A percentile compares a stretch with the other conserved stretches of the same genome.
Conservation (phyloP, 2,797 vertebrate species). For the Urocyon cinereoargenteus region DNA sequence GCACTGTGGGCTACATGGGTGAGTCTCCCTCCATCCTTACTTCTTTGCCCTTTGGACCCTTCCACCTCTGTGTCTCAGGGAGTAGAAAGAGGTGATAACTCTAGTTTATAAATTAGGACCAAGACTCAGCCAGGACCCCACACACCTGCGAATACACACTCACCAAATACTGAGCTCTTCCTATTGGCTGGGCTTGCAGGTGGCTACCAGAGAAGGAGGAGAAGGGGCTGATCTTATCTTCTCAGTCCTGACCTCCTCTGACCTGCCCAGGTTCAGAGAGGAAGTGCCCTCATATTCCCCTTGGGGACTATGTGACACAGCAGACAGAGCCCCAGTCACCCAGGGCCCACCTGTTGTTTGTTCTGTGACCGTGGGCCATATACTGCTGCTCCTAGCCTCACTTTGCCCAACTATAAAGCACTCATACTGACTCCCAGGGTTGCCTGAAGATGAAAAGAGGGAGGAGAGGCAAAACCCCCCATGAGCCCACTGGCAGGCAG, state of each 20-base stretch:
- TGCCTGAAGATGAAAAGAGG: neutral
- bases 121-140: neutral
- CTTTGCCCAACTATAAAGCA: neutral
- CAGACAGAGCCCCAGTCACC: neutral
- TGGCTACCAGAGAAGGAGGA: neutral
- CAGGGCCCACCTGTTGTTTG: neutral
- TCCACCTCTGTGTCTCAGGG: neutral
- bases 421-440: neutral
- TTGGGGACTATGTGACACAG: neutral
- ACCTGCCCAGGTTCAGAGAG: neutral
- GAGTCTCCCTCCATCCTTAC: slow-evolving; percentile 77
- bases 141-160: neutral
- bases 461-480: neutral
- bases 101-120: neutral
- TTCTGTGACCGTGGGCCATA: neutral
- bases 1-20: slow-evolving; percentile 99
- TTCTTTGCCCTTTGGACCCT: too few species aligned
- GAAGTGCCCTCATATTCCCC: neutral
- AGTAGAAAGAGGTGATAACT: neutral
- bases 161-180: neutral
- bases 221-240: neutral
- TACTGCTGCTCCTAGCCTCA: neutral
- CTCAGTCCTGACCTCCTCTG: too few species aligned
- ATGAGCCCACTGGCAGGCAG: neutral
- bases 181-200: neutral